Evolutionary conservation across 2,113 vertebrate genomes (phyloP).

Genomic region (Mesembrinibis cayennensis): DNA sequence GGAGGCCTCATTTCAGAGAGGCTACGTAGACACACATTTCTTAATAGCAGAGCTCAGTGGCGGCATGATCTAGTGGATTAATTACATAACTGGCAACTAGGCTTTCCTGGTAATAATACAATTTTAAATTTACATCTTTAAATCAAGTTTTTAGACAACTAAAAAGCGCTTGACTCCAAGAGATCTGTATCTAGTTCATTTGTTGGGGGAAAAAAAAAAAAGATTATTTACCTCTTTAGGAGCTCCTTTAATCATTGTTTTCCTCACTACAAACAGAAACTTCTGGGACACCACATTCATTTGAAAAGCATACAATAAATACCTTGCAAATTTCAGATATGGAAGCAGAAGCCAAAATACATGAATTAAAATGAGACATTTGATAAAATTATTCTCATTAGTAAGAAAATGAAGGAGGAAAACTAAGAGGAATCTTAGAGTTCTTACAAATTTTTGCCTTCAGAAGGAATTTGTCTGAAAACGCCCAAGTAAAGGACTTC

Average conservation of each 20-base stretch:
- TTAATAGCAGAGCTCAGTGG: constrained; percentile 22
- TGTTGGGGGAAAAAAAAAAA: neutral
- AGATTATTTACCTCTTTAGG: neutral
- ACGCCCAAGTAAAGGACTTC: rapidly evolving
- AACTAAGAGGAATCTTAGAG: neutral
- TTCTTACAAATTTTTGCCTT: neutral
- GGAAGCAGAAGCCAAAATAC: neutral
- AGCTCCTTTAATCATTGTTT: neutral
- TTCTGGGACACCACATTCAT: neutral
- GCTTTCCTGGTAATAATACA: neutral
- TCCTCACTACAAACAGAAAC: neutral
- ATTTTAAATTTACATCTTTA: neutral
- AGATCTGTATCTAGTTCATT: neutral
- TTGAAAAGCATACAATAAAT: neutral
- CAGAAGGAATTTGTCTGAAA: neutral
- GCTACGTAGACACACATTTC: neutral
- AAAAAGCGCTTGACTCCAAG: neutral
- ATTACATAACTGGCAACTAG: constrained; percentile 26
- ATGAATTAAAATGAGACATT: neutral
- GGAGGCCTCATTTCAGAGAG: constrained; percentile 28
- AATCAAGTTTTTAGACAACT: neutral
- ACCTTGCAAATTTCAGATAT: neutral
- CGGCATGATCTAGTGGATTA: constrained; percentile 39
- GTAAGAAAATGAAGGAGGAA: neutral
- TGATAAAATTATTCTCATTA: neutral